Percentiles rank a stretch among this genome's conserved stretches.
These are phyloP conservation scores for Orthosia gothica DNA, from an alignment of 2,888 invertebrate species.

Conservation along the genomic window DNA sequence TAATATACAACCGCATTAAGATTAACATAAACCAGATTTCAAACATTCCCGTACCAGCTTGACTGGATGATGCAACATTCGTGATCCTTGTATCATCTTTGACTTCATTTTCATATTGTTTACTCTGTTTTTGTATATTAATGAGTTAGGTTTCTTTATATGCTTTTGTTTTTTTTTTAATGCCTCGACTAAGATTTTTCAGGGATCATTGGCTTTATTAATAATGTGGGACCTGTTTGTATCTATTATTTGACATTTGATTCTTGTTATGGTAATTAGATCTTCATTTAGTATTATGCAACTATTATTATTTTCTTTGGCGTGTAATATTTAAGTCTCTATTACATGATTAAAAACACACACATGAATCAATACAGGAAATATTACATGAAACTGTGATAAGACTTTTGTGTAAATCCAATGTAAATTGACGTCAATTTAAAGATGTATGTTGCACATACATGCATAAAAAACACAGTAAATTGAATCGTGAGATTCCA, in stretches of 20 bases:
- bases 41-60: conserved; percentile 61
- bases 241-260: not conserved
- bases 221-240: conserved; percentile 2
- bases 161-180: too few relatives aligned
- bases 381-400: too few relatives aligned
- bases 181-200: conserved; percentile 1
- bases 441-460: not conserved
- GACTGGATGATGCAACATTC: conserved; percentile 84
- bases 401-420: too few relatives aligned
- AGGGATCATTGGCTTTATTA: not conserved
- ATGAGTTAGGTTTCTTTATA: conserved; percentile 18
- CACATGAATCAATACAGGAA: not conserved
- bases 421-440: not conserved
- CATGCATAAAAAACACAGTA: not conserved
- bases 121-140: conserved; percentile 65
- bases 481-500: not conserved
- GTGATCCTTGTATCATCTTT: conserved; percentile 76
- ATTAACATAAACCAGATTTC: conserved; percentile 63
- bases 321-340: not conserved
- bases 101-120: conserved; percentile 69
- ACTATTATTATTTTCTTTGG: not conserved
- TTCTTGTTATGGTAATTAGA: conserved; percentile 29
- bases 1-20: conserved; percentile 51
- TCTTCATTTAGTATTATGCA: conserved; percentile 7
- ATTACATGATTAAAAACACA: not conserved